Conservation (phyloP, 2,113 vertebrate genomes). For the Pristiophorus japonicus region DNA sequence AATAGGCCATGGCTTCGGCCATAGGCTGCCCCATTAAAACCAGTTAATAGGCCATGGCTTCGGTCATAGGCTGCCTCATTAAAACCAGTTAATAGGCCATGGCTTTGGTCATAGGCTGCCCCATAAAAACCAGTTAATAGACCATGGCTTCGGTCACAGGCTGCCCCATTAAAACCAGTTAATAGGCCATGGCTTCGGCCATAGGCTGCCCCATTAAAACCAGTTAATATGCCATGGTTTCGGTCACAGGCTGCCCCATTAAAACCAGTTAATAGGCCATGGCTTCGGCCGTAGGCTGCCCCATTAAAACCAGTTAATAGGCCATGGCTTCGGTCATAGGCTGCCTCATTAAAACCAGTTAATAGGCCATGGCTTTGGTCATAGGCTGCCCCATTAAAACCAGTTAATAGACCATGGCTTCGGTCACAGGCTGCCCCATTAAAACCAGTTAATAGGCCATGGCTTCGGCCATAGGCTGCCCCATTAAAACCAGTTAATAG, state of each 20-base stretch:
- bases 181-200: background rate
- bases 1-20: background rate
- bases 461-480: background rate
- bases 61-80: background rate
- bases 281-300: background rate
- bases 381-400: background rate
- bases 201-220: background rate
- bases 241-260: background rate
- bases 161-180: background rate
- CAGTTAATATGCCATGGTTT: background rate
- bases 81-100: background rate
- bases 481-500: background rate
- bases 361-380: background rate
- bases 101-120: background rate
- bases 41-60: background rate
- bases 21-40: background rate
- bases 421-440: background rate
- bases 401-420: background rate
- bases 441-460: background rate
- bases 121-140: background rate
- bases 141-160: too few species aligned
- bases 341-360: background rate
- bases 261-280: background rate
- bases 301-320: background rate
- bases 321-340: too few species aligned